Base-by-base conservation (phyloP, 2,797 vertebrate species). In the Myoxocephalus aenaeus region DNA sequence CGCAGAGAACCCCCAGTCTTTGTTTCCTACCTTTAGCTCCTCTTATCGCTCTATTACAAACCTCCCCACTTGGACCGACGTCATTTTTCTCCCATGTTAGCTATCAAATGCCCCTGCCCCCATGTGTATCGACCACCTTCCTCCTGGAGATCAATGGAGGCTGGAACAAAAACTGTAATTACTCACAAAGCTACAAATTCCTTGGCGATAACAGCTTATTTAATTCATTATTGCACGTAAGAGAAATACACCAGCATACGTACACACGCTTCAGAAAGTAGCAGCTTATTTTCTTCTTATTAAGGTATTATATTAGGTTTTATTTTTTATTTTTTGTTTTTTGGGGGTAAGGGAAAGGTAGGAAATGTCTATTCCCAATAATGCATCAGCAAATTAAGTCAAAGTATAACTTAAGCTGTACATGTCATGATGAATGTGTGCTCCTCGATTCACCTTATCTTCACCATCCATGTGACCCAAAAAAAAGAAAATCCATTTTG, bases 111-210 rank as follows among this genome's bases (percentile, higher is more conserved):
- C 90, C 86, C 91, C 87, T 83, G 77, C 84, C 87, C 92, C 82
- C 80, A 82, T 90, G 90, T 89, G 92, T 95, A 95, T 95, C 90
- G 92, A 95, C 92, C 91, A 90, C 86, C 84, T 56, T 89, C 83
- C 85, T 90, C 84, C 86, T 38, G 66, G 84, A 90, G 93, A 95
- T 96, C 94, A 93, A 96, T 84, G 83, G 91, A 93, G 89, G 89
- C 90, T 84, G 86, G 85, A 93, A 93, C 91, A 93, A 94, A 93
- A 95, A 93, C 88, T 92, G 89, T 93, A 93, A 95, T 95, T 93
- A 94, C 92, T 95, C 93, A 95, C 69, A 93, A 94, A 95, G 92
- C 94, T 93, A 95, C 95, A 92, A 93, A 94, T 93, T 92, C 91
- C 81, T 92, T 51, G 80, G 89, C 74, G 90, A 92, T 94, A 94